These are phyloP conservation scores for Patiria pectinifera DNA, from an alignment of 53 echinoderm and acorn worm species.

Conservation along the genomic window DNA sequence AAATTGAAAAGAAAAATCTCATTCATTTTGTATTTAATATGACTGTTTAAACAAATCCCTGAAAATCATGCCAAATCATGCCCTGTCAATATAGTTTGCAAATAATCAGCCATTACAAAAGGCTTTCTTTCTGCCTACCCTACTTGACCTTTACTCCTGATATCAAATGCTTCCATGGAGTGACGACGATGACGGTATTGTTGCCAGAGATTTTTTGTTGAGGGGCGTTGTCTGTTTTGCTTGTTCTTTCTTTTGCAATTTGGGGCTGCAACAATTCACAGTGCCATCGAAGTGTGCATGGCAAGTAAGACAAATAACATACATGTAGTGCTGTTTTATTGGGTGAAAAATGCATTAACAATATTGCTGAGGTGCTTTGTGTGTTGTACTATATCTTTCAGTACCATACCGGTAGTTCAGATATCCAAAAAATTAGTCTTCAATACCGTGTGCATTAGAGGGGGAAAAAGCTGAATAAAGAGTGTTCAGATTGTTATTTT, in stretches of 20 bases:
- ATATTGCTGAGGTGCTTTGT: too few relatives aligned
- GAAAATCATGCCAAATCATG: not conserved
- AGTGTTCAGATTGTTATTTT: too few relatives aligned
- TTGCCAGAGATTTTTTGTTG: conserved; percentile 4
- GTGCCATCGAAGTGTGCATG: not conserved
- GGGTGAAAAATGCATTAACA: not conserved
- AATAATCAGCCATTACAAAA: not conserved
- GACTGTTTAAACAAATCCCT: not conserved
- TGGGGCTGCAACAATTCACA: not conserved
- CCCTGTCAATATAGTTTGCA: not conserved
- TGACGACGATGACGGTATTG: not conserved
- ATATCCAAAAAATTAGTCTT: too few relatives aligned
- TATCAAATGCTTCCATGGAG: not conserved
- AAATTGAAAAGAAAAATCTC: not conserved
- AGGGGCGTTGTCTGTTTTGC: conserved; percentile 28
- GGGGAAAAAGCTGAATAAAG: too few relatives aligned
- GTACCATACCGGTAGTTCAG: too few relatives aligned
- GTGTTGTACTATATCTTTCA: too few relatives aligned
- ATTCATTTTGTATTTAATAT: not conserved
- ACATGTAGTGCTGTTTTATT: not conserved
- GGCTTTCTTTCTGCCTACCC: not conserved
- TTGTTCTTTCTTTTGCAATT: conserved; percentile 8
- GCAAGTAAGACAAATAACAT: not conserved
- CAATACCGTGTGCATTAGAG: too few relatives aligned
- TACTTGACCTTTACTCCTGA: conserved; percentile 21